Evolutionary conservation across 1,140 invertebrate genomes (phyloP).

Genomic region (Trichonephila inaurata): DNA sequence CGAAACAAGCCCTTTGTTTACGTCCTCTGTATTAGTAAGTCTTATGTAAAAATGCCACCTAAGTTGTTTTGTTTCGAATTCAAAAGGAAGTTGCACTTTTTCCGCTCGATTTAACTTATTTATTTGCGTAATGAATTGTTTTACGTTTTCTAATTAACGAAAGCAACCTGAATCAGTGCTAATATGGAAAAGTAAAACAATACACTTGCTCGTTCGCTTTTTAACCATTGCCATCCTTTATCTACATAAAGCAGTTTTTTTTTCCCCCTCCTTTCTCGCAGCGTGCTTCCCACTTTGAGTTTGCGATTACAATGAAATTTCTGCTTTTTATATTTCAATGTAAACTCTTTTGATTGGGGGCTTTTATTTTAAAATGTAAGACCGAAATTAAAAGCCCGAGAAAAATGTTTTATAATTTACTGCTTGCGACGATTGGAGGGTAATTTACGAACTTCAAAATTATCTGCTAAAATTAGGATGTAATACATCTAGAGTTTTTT

Average conservation of each 20-base stretch:
- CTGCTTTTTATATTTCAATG: neutral
- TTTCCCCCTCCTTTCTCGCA: neutral
- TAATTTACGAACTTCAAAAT: too few species aligned
- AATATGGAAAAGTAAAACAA: constrained; percentile 19
- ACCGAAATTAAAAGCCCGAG: neutral
- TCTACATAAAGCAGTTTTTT: neutral
- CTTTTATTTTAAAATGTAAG: neutral
- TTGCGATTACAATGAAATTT: constrained; percentile 26
- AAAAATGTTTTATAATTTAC: neutral
- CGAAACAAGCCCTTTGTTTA: constrained; percentile 32
- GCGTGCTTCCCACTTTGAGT: neutral
- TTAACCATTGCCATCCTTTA: constrained; percentile 40
- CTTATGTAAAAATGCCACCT: constrained; percentile 40
- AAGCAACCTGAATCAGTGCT: constrained; percentile 27
- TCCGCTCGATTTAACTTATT: constrained; percentile 55
- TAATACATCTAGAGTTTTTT: neutral
- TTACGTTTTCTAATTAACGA: constrained; percentile 60
- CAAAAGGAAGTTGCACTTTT: constrained; percentile 69
- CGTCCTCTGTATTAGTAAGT: constrained; percentile 6
- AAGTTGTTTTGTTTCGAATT: constrained; percentile 43
- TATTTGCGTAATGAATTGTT: constrained; percentile 45
- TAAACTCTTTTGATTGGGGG: constrained; percentile 6
- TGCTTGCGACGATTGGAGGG: neutral
- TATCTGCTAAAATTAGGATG: neutral
- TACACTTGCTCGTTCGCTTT: neutral